Evolutionary conservation across 2,113 vertebrate genomes (phyloP).

Genomic region (Apteryx mantelli): DNA sequence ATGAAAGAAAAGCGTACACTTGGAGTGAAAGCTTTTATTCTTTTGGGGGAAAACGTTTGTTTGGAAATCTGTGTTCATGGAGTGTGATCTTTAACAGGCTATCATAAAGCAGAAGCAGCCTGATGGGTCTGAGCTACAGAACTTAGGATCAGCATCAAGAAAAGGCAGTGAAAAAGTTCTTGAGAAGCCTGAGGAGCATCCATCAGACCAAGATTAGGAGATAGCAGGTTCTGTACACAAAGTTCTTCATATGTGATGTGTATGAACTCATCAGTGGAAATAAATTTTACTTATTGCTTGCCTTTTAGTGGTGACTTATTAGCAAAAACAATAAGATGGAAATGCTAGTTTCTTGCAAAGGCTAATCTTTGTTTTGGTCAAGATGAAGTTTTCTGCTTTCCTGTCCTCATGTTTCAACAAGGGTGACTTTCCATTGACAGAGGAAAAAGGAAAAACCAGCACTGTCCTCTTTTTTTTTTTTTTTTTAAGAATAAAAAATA

Average conservation of each 20-base stretch:
- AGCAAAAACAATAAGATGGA: neutral
- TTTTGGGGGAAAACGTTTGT: neutral
- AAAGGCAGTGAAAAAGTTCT: neutral
- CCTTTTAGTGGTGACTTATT: neutral
- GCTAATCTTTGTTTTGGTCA: neutral
- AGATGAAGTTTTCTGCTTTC: neutral
- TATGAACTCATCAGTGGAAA: neutral
- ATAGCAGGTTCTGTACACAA: neutral
- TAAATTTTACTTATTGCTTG: neutral
- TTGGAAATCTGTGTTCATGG: neutral
- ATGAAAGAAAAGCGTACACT: neutral
- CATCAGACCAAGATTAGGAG: neutral
- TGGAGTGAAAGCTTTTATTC: neutral
- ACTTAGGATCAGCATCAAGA: neutral
- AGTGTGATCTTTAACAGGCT: neutral
- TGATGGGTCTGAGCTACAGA: neutral
- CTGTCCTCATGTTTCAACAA: neutral
- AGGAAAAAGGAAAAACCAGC: neutral
- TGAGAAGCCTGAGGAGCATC: neutral
- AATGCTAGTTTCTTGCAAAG: neutral
- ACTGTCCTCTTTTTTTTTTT: neutral
- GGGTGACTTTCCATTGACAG: accelerated
- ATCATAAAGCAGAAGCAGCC: neutral
- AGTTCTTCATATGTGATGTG: too few species aligned
- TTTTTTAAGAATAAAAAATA: too few species aligned